Conservation (phyloP, 2,797 vertebrate species). For the Mormyrops boulengeri region DNA sequence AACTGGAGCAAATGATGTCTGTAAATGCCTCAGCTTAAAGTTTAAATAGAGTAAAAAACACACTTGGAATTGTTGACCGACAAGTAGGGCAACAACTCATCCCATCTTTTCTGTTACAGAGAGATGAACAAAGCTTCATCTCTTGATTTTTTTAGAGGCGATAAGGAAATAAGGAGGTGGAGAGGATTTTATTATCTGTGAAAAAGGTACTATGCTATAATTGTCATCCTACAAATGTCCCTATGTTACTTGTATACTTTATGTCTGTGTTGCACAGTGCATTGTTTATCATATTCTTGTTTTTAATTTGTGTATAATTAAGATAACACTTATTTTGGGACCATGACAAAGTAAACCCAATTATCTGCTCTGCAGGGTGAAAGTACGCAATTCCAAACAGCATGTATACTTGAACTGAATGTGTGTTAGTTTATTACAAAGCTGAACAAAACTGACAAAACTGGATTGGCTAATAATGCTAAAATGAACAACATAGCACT, state of each 20-base stretch:
- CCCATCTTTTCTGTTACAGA: conserved; percentile 61
- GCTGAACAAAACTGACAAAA: conserved; percentile 21
- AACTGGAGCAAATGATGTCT: not conserved
- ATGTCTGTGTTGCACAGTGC: conserved; percentile 68
- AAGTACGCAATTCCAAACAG: conserved; percentile 53
- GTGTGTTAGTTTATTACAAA: conserved; percentile 62
- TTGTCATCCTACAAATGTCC: conserved; percentile 64
- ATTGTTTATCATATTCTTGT: conserved; percentile 53
- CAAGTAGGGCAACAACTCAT: conserved; percentile 57
- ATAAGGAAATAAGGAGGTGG: conserved; percentile 56
- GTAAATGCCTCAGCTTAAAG: not conserved
- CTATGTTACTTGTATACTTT: conserved; percentile 68
- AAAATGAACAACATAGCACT: conserved; percentile 62
- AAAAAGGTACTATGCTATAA: conserved; percentile 57
- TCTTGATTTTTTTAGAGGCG: conserved; percentile 66
- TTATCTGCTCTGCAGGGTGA: conserved; percentile 65
- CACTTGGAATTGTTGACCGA: conserved; percentile 25
- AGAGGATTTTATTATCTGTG: conserved; percentile 66
- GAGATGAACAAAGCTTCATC: conserved; percentile 62
- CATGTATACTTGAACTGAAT: conserved; percentile 40
- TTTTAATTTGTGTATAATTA: conserved; percentile 74
- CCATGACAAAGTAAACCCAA: conserved; percentile 68
- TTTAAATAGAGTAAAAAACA: not conserved
- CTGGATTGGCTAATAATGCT: conserved; percentile 42
- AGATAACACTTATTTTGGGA: conserved; percentile 72